phyloP scores from a whole-genome alignment of 2,113 vertebrate genomes.

The Neotragus pygmaeus region DNA sequence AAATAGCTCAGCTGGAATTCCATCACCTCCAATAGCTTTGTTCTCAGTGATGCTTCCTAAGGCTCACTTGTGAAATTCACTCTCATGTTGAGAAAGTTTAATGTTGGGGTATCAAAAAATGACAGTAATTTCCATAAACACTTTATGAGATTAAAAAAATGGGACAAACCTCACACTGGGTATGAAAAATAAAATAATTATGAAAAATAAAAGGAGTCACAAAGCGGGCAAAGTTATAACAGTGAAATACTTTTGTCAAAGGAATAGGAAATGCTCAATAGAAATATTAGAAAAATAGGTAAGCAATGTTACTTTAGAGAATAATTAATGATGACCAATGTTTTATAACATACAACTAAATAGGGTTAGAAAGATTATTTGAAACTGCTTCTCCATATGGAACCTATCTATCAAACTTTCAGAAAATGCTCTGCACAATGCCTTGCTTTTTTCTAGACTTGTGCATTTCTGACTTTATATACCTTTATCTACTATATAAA shows the following conservation, averaged over 20 bases:
- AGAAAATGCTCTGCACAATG: background rate
- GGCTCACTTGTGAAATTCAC: background rate
- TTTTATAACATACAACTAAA: conserved; percentile 4
- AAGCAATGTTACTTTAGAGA: background rate
- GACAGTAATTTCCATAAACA: background rate
- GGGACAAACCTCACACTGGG: background rate
- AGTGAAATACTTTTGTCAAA: background rate
- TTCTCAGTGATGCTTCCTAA: background rate
- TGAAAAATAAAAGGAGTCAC: conserved; percentile 9
- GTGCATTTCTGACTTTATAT: background rate
- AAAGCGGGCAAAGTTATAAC: background rate
- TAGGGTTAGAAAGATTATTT: background rate
- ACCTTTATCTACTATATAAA: background rate
- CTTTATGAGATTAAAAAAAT: background rate
- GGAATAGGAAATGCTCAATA: background rate
- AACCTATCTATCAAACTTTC: background rate
- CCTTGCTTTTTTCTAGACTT: background rate
- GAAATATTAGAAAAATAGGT: background rate
- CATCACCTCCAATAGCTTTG: background rate
- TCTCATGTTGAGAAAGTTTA: background rate
- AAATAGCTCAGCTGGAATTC: background rate
- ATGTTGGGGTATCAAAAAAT: background rate
- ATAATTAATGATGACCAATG: background rate
- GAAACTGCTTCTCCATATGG: background rate
- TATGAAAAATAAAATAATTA: background rate